phyloP scores from a whole-genome alignment of 23 tunicate genomes.

The Diplosoma virens region DNA sequence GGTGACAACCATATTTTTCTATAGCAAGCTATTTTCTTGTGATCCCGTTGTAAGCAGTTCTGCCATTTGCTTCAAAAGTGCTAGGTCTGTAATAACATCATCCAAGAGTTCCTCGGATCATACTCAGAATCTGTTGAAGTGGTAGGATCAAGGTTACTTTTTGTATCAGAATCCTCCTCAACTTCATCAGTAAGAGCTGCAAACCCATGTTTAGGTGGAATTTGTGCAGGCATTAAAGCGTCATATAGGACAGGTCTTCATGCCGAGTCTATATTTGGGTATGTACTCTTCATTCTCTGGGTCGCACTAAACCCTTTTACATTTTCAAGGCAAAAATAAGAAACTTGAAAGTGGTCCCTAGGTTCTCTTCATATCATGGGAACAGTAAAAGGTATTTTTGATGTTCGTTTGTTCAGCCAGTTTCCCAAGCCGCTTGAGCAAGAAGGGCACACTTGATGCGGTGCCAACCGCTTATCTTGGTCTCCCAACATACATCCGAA shows the following conservation, averaged over 20 bases:
- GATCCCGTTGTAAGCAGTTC: not conserved
- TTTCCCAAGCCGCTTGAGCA: constrained; percentile 19
- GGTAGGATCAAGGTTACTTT: not conserved
- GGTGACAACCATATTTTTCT: not conserved
- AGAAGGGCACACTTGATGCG: constrained; percentile 8
- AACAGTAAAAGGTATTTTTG: constrained; percentile 3
- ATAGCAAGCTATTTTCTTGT: not conserved
- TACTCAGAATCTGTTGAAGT: not conserved
- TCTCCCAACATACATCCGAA: too few relatives aligned
- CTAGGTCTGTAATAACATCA: not conserved
- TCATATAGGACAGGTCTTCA: constrained; percentile 7
- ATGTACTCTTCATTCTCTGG: not conserved
- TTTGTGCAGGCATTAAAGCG: constrained; percentile 1
- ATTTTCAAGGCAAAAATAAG: not conserved
- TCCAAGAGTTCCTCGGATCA: not conserved
- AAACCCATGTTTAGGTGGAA: not conserved
- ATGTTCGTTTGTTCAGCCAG: constrained; percentile 6
- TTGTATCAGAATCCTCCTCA: not conserved
- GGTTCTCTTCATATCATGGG: constrained; percentile 4
- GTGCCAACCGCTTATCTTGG: constrained; percentile 9
- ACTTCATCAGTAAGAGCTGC: not conserved
- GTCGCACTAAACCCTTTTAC: not conserved
- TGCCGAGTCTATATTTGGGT: constrained; percentile 3
- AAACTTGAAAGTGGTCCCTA: too few relatives aligned
- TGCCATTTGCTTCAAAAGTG: not conserved